A percentile compares a stretch with the other conserved stretches of the same genome.
Conservation (phyloP, 2,797 vertebrate species). For the Arrhamphus sclerolepis region DNA sequence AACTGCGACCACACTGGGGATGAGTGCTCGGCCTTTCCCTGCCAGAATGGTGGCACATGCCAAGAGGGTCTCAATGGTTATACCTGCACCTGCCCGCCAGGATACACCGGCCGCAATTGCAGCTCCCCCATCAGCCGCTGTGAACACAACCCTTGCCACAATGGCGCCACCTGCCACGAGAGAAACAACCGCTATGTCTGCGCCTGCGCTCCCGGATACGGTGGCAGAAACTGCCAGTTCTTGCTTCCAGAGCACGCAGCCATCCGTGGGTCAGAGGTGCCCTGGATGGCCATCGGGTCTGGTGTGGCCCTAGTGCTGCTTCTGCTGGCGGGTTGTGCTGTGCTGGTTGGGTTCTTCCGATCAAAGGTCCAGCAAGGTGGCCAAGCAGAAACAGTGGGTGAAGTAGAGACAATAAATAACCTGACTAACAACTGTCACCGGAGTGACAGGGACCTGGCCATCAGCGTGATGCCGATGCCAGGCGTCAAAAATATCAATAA, state of each 20-base stretch:
- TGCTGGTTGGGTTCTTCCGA: conserved; percentile 87
- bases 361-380: conserved; percentile 84
- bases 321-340: conserved; percentile 89
- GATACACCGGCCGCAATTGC: conserved; percentile 93
- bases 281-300: conserved; percentile 91
- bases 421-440: conserved; percentile 90
- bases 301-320: conserved; percentile 90
- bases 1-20: conserved; percentile 90
- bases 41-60: conserved; percentile 92
- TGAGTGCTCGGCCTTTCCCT: conserved; percentile 88
- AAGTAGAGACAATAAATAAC: conserved; percentile 95
- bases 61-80: conserved; percentile 88
- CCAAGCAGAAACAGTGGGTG: conserved; percentile 75
- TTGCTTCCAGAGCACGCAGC: conserved; percentile 89
- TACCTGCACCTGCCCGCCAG: conserved; percentile 90
- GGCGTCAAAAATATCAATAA: conserved; percentile 97
- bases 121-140: conserved; percentile 91
- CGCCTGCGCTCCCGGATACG: conserved; percentile 89
- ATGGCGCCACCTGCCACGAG: conserved; percentile 95
- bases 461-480: conserved; percentile 84
- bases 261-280: conserved; percentile 84
- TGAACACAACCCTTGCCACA: conserved; percentile 93
- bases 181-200: conserved; percentile 92
- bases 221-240: conserved; percentile 95
- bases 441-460: conserved; percentile 86